Evolutionary conservation across 2,888 invertebrate genomes (phyloP).

Genomic region (Apomyelois bistriatella): DNA sequence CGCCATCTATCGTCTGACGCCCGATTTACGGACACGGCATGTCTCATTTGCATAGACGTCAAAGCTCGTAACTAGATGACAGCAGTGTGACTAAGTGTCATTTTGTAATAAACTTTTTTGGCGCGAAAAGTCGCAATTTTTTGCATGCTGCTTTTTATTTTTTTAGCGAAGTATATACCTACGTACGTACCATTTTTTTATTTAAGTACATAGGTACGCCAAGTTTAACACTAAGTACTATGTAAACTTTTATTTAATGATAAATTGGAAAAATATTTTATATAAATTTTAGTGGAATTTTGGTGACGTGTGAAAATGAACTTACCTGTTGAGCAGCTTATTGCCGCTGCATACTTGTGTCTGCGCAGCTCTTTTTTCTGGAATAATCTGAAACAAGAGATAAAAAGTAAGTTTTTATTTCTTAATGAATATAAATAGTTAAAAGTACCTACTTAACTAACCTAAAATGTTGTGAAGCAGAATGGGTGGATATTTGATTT

Average conservation of each 20-base stretch:
- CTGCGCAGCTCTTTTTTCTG: slow-evolving; percentile 26
- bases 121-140: not conserved
- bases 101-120: not conserved
- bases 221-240: no score
- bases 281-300: no score
- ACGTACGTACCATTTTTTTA: no score
- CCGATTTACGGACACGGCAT: slow-evolving; percentile 20
- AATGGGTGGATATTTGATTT: no score
- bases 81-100: slow-evolving; percentile 6
- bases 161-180: no score
- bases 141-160: not conserved
- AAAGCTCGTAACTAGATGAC: slow-evolving; percentile 49
- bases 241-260: no score
- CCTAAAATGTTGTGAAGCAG: no score
- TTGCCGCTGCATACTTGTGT: slow-evolving; percentile 67
- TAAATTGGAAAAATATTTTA: no score
- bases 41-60: slow-evolving; percentile 48
- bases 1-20: slow-evolving; percentile 54
- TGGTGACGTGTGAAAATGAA: no score
- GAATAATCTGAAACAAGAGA: slow-evolving; percentile 37
- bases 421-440: no score
- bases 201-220: no score
- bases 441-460: no score
- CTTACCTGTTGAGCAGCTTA: slow-evolving; percentile 71
- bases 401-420: not conserved